Percentiles rank a stretch among this genome's conserved stretches.
These are phyloP conservation scores for Heliconius himera DNA, from an alignment of 1,140 invertebrate genomes.

Conservation along the genomic window DNA sequence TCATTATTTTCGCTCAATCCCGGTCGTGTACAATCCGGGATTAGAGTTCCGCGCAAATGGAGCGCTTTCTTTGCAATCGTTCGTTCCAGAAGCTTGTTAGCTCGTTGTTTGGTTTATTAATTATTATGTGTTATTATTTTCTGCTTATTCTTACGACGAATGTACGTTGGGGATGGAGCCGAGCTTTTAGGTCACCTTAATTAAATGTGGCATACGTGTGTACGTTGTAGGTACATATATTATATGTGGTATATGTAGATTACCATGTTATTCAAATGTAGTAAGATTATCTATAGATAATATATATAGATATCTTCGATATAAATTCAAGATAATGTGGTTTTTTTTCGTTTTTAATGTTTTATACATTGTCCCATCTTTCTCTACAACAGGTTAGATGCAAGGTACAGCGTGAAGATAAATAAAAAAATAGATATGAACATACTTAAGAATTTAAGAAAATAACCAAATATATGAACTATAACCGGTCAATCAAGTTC, in stretches of 20 bases:
- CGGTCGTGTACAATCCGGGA: constrained; percentile 45
- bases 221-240: neutral
- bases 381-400: too few relatives aligned
- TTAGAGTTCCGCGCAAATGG: constrained; percentile 43
- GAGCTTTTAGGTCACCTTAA: constrained; percentile 6
- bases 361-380: too few relatives aligned
- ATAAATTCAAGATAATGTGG: too few relatives aligned
- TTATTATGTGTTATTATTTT: constrained; percentile 19
- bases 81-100: constrained; percentile 30
- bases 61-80: constrained; percentile 39
- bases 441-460: too few relatives aligned
- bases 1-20: constrained; percentile 45
- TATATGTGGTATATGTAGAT: neutral
- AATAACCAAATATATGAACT: neutral
- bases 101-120: constrained; percentile 26
- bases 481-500: neutral
- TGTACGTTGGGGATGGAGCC: neutral
- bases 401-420: too few relatives aligned
- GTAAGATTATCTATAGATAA: too few relatives aligned
- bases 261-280: too few relatives aligned
- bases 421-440: too few relatives aligned
- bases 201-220: neutral
- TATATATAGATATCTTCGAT: too few relatives aligned
- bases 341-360: too few relatives aligned
- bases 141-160: constrained; percentile 3